Percentiles rank a stretch among this genome's conserved stretches.
phyloP scores from a whole-genome alignment of 2,113 vertebrate species.

The Pontoporia blainvillei region DNA sequence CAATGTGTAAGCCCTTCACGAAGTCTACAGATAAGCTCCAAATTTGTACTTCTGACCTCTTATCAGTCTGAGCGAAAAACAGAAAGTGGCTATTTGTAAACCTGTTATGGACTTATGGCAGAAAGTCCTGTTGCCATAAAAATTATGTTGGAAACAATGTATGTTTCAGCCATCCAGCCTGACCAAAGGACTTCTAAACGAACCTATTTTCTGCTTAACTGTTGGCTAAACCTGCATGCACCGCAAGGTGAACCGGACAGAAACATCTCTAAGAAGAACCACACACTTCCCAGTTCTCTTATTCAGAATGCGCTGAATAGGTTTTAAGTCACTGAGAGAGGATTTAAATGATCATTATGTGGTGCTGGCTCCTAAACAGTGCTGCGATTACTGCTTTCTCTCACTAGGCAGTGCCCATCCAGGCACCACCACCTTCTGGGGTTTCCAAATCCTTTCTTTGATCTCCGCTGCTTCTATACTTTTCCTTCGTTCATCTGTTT shows the following conservation, averaged over 20 bases:
- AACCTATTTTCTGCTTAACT: constrained; percentile 30
- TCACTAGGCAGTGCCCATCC: background rate
- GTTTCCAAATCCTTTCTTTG: background rate
- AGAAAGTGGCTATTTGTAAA: constrained; percentile 13
- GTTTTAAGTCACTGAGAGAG: background rate
- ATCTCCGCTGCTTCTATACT: background rate
- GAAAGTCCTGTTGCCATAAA: constrained; percentile 27
- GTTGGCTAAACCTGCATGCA: constrained; percentile 13
- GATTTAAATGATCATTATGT: too few relatives aligned
- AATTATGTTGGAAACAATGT: constrained; percentile 2
- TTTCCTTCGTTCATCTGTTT: background rate
- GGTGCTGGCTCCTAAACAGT: background rate
- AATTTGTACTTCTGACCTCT: background rate
- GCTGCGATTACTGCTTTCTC: background rate
- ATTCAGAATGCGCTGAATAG: background rate
- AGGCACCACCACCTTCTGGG: background rate
- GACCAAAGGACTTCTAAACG: constrained; percentile 34
- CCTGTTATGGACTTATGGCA: background rate
- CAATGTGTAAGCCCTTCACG: background rate
- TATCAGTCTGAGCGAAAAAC: background rate
- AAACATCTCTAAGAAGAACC: background rate
- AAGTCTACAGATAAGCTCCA: background rate
- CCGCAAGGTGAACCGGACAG: background rate
- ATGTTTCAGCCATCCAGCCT: constrained; percentile 1
- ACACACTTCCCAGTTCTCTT: background rate